phyloP scores from a whole-genome alignment of 2,888 invertebrate species.

The Pseudococcus viburni region DNA sequence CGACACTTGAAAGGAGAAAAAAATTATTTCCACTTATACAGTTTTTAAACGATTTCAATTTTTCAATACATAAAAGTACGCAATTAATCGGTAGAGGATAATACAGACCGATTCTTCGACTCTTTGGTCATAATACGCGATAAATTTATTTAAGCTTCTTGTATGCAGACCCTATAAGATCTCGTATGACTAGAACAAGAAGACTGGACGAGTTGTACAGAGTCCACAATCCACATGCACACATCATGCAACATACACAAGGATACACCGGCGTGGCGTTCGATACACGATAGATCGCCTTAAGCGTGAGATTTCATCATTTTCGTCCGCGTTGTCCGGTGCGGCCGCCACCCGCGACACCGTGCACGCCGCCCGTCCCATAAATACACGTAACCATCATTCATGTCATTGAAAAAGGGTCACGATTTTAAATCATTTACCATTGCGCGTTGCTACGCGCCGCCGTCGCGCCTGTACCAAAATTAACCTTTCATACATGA shows the following conservation, averaged over 20 bases:
- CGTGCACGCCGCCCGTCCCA: neutral
- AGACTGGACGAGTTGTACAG: neutral
- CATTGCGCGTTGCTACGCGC: conserved; percentile 17
- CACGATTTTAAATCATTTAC: conserved; percentile 49
- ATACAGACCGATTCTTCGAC: neutral
- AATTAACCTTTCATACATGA: conserved; percentile 50
- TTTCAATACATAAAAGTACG: conserved; percentile 44
- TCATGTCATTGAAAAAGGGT: conserved; percentile 49
- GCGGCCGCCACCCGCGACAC: neutral
- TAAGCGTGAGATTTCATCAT: conserved; percentile 49
- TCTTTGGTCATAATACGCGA: conserved; percentile 42
- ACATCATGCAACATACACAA: neutral
- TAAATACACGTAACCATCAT: conserved; percentile 36
- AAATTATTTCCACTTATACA: conserved; percentile 43
- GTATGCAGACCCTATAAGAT: neutral
- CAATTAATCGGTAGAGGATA: conserved; percentile 23
- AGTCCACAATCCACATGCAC: neutral
- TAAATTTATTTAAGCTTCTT: conserved; percentile 56
- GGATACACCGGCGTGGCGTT: neutral
- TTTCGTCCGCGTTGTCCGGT: neutral
- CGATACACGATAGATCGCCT: conserved; percentile 37
- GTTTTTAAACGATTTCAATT: conserved; percentile 36
- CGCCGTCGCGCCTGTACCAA: conserved; percentile 22
- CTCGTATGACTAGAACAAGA: neutral
- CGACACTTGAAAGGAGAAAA: conserved; percentile 1